phyloP scores from a whole-genome alignment of 2,797 vertebrate species.

The Coccyzus lansbergi region DNA sequence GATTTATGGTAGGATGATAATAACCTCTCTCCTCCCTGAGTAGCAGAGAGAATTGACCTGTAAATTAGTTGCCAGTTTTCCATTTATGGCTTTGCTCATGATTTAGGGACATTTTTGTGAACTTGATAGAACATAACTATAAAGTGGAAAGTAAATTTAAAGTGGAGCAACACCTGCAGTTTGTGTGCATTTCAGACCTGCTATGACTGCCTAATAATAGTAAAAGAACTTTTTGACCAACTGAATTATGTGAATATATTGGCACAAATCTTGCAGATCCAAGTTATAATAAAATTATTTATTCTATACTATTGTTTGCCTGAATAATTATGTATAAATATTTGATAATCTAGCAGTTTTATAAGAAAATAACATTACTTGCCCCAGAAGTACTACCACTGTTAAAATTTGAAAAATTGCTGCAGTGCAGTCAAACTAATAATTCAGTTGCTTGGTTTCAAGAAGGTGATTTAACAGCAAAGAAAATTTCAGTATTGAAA shows the following conservation, averaged over 20 bases:
- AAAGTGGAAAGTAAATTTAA: background rate
- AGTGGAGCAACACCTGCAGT: background rate
- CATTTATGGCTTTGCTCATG: background rate
- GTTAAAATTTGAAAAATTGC: background rate
- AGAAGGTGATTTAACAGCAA: background rate
- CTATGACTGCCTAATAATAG: background rate
- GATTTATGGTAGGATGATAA: background rate
- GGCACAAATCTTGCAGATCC: background rate
- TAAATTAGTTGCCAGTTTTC: background rate
- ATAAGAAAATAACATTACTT: background rate
- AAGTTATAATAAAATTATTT: background rate
- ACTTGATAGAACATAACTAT: background rate
- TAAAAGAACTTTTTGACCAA: background rate
- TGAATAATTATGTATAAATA: background rate
- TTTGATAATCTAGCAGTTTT: background rate
- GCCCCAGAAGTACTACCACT: background rate
- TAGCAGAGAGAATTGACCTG: background rate
- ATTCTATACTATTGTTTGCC: background rate
- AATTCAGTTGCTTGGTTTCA: background rate
- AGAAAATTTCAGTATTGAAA: background rate
- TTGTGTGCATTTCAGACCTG: background rate
- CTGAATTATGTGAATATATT: background rate
- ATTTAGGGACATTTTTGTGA: background rate
- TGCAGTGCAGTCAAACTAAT: background rate
- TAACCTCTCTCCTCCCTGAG: background rate